Evolutionary conservation across 64 coral and sea anemone genomes (phyloP).

Genomic region (Montipora efflorescens): DNA sequence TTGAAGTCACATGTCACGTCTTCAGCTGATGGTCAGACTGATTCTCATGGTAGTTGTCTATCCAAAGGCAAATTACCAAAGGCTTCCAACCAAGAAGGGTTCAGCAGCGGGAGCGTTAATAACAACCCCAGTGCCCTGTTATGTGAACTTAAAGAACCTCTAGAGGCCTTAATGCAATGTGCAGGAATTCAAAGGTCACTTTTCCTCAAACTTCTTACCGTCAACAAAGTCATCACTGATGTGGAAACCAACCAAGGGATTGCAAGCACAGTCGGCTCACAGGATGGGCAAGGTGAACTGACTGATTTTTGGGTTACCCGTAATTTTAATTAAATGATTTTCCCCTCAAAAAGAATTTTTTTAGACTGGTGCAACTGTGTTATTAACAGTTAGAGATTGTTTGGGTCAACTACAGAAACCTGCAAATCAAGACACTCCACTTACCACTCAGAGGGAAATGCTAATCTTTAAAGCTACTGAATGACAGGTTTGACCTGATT

Average conservation of each 20-base stretch:
- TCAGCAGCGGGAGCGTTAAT: not conserved
- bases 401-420: no score
- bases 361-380: no score
- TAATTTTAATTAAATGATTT: no score
- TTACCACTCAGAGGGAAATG: no score
- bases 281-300: not conserved
- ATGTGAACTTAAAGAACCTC: conserved; percentile 19
- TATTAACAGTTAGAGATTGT: no score
- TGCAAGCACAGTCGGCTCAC: not conserved
- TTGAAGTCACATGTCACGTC: not conserved
- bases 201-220: not conserved
- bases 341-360: no score
- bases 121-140: not conserved
- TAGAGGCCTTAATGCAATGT: conserved; percentile 20
- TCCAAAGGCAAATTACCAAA: not conserved
- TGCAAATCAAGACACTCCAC: no score
- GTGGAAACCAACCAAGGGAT: not conserved
- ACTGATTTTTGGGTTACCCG: no score
- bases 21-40: not conserved
- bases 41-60: not conserved
- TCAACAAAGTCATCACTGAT: not conserved
- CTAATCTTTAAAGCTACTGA: no score
- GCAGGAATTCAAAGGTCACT: conserved; percentile 52
- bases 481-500: no score
- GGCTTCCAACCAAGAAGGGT: not conserved